A percentile compares a stretch with the other conserved stretches of the same genome.
phyloP scores from a whole-genome alignment of 2,888 invertebrate genomes.

The Timema cristinae region DNA sequence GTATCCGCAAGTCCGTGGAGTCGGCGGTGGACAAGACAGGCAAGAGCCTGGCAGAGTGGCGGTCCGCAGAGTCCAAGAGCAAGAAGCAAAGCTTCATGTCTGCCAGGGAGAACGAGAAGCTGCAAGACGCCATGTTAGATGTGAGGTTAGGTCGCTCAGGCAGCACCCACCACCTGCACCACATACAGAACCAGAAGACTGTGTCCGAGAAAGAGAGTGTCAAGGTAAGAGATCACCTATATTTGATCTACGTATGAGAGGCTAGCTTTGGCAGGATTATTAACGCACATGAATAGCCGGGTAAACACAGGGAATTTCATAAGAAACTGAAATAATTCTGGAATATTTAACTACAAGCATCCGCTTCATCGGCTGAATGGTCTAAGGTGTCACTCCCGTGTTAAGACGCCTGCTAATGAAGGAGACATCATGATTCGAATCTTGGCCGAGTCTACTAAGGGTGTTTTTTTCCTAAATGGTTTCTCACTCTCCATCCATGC shows the following conservation, averaged over 20 bases:
- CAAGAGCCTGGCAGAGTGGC: slow-evolving; percentile 76
- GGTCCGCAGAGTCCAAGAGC: slow-evolving; percentile 79
- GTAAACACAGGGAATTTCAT: too few species aligned
- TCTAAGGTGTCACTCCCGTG: too few species aligned
- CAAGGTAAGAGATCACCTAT: slow-evolving; percentile 47
- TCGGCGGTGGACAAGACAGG: slow-evolving; percentile 76
- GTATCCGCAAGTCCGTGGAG: slow-evolving; percentile 55
- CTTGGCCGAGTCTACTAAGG: too few species aligned
- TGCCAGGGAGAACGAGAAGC: slow-evolving; percentile 86
- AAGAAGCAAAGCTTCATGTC: slow-evolving; percentile 85
- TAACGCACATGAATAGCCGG: too few species aligned
- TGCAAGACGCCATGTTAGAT: slow-evolving; percentile 72
- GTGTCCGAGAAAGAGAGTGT: slow-evolving; percentile 55
- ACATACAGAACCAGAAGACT: slow-evolving; percentile 39
- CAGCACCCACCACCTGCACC: slow-evolving; percentile 34
- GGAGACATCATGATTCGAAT: too few species aligned
- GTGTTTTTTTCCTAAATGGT: too few species aligned
- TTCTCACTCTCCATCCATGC: too few species aligned
- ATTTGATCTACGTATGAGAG: neutral
- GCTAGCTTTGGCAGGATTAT: too few species aligned
- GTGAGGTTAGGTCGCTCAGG: slow-evolving; percentile 45
- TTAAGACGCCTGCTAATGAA: too few species aligned
- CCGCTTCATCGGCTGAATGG: too few species aligned
- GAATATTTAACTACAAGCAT: too few species aligned
- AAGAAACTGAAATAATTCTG: too few species aligned